phyloP scores from a whole-genome alignment of 2,888 invertebrate species.

The Troilus luridus region DNA sequence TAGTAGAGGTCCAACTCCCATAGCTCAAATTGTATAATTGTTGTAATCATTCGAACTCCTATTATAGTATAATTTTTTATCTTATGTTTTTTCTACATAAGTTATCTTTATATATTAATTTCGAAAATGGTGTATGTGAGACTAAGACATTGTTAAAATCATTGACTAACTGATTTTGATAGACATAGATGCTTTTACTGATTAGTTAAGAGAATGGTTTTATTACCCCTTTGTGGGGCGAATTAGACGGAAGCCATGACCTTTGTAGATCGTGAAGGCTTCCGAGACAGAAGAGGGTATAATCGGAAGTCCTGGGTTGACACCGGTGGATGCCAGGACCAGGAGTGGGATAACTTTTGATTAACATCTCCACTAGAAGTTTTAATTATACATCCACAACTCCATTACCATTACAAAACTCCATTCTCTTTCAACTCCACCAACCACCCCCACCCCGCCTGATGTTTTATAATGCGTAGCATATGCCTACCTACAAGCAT shows the following conservation, averaged over 20 bases:
- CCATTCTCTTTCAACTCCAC: neutral
- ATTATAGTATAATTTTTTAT: no score
- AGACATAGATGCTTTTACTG: no score
- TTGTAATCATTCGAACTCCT: no score
- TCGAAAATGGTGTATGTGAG: no score
- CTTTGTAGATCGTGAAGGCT: neutral
- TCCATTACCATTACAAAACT: constrained; percentile 27
- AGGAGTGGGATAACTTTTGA: neutral
- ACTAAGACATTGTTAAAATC: no score
- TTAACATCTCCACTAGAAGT: constrained; percentile 22
- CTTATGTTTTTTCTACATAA: no score
- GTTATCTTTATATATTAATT: no score
- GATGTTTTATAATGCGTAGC: constrained; percentile 11
- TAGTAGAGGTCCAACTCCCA: no score
- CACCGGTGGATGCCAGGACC: neutral
- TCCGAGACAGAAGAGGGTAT: neutral
- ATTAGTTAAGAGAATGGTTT: neutral
- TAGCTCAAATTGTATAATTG: no score
- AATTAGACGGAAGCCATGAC: neutral
- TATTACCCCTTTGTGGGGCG: neutral
- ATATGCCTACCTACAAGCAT: neutral
- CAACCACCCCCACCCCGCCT: neutral
- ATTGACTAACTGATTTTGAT: no score
- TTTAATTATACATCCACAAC: constrained; percentile 31
- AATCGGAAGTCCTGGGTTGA: neutral